Base-by-base conservation (phyloP, 1,140 invertebrate genomes). In the Scaptodrosophila lebanonensis region DNA sequence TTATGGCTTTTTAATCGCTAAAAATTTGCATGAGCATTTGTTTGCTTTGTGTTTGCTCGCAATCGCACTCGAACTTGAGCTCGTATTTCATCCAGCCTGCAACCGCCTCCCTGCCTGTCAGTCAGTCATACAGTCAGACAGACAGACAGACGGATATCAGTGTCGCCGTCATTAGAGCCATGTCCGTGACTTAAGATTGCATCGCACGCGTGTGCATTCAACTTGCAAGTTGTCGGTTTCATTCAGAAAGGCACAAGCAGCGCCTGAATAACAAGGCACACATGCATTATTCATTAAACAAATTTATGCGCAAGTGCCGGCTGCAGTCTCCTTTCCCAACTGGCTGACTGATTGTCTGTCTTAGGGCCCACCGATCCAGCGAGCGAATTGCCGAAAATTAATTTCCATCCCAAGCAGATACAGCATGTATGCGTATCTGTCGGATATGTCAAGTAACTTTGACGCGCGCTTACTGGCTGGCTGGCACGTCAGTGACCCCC, bases 11-110 rank as follows among this genome's bases (percentile, higher is more conserved):
- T 77, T 82, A 77, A 77, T 77, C 73, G 73, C 60, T 77, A 36
- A 82, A 82, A 82, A 77, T 77, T 77, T 77, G 73, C 73, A 77
- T 79, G 67, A 67, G 30, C 67, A 67, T 75, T 45, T 60, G 59
- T 38, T 43, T 15, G 8, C 11, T 22, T 18, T 25, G 47, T 18
- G 17, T 12, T 22, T 57, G 40, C 25, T 51, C 22, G 22, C 8
- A 4, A 8, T 25, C 8, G 52, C 58, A 66, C 43, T 45, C 39
- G 48, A 49, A 49, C 47, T 66, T 66, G 43, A 54, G 71, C 62
- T 76, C 73, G 56, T 82, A 73, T 77, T 79, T 77, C 73, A 77
- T n/a, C n/a, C n/a, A n/a, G n/a, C n/a, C n/a, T n/a, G n/a, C n/a
- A n/a, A n/a, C n/a, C n/a, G n/a, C n/a, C n/a, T n/a, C n/a, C n/a